Conservation (phyloP, 2,797 vertebrate species). For the Eidolon dupreanum region DNA sequence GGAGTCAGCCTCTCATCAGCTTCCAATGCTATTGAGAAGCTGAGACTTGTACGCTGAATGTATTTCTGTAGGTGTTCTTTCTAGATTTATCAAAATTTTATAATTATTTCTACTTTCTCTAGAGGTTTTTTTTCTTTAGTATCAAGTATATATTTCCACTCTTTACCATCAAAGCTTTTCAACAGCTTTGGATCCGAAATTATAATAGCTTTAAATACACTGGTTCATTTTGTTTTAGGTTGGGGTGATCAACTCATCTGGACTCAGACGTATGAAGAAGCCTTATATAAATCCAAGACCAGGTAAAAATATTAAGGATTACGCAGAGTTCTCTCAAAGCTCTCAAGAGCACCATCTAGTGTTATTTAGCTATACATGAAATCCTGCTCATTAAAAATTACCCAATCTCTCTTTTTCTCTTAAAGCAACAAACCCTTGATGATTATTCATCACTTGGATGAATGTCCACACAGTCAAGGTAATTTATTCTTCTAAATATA, state of each 20-base stretch:
- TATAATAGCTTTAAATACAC: not conserved
- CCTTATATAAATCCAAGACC: conserved; percentile 91
- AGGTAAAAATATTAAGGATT: conserved; percentile 82
- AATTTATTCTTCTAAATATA: conserved; percentile 52
- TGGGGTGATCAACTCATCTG: conserved; percentile 97
- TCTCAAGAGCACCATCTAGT: conserved; percentile 70
- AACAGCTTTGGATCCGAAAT: not conserved
- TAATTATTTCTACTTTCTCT: not conserved
- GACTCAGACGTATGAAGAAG: conserved; percentile 98
- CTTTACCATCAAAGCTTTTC: not conserved
- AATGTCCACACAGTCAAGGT: conserved; percentile 96
- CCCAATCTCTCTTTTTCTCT: conserved; percentile 12
- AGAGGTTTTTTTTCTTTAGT: not conserved
- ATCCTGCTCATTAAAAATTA: not conserved
- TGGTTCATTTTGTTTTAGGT: conserved; percentile 84
- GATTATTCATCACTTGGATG: conserved; percentile 95
- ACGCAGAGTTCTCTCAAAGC: not conserved
- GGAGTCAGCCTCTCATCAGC: not conserved
- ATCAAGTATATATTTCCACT: not conserved
- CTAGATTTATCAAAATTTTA: not conserved
- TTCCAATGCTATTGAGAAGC: not conserved
- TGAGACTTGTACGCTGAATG: not conserved
- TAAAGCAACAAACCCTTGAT: conserved; percentile 95
- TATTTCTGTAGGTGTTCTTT: not conserved
- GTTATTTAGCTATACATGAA: not conserved